A percentile compares a stretch with the other conserved stretches of the same genome.
Evolutionary conservation across 35 echinoderm and acorn worm species (phyloP).

Genomic region (Ptychodera flava): DNA sequence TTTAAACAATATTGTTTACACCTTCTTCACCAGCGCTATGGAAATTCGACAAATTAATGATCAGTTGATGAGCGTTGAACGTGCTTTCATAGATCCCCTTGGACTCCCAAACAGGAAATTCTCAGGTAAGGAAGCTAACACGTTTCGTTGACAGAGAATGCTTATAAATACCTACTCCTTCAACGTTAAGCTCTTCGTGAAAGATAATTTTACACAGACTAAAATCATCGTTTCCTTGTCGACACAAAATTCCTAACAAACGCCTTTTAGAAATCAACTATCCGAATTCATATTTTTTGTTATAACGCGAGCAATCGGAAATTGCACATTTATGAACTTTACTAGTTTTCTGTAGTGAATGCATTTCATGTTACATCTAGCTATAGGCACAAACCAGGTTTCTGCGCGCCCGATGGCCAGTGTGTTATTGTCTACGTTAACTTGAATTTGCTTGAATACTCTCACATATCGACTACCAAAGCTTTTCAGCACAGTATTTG

Average conservation of each 20-base stretch:
- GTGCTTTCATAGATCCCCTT: slow-evolving; percentile 33
- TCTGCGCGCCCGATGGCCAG: too few relatives aligned
- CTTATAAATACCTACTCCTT: not conserved
- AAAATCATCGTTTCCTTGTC: not conserved
- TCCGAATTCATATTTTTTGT: too few relatives aligned
- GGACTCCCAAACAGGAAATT: slow-evolving; percentile 19
- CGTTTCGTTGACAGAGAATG: not conserved
- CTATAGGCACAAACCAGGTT: too few relatives aligned
- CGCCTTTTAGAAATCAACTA: too few relatives aligned
- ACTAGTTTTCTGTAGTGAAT: not conserved
- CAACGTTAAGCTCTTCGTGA: not conserved
- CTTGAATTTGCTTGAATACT: too few relatives aligned
- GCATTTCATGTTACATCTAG: not conserved
- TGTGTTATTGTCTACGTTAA: too few relatives aligned
- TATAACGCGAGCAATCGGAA: too few relatives aligned
- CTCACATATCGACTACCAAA: too few relatives aligned
- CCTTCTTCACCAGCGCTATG: not conserved
- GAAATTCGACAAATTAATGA: slow-evolving; percentile 31
- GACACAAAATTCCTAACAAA: too few relatives aligned
- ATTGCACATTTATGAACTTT: not conserved
- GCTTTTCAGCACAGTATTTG: too few relatives aligned
- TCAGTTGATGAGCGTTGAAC: slow-evolving; percentile 41
- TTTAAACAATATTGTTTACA: too few relatives aligned
- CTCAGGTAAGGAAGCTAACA: not conserved
- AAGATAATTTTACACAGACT: not conserved